These are phyloP conservation scores for Acanthosepion esculentum DNA, from an alignment of 2,888 invertebrate genomes.

Conservation along the genomic window DNA sequence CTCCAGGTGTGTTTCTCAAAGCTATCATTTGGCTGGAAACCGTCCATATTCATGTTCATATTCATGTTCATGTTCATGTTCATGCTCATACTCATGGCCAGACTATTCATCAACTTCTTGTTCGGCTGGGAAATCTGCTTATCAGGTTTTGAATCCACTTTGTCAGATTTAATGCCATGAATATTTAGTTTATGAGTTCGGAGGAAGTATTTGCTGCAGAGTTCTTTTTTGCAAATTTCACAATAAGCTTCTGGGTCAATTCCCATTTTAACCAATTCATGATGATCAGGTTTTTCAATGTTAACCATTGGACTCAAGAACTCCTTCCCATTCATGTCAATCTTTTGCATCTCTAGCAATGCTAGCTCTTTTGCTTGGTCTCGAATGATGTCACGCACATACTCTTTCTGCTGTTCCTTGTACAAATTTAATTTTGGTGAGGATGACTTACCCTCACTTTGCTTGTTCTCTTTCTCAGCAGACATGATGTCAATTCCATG, in stretches of 20 bases:
- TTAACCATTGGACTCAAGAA: conserved; percentile 51
- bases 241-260: conserved; percentile 75
- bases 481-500: conserved; percentile 77
- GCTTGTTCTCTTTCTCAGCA: conserved; percentile 51
- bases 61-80: conserved; percentile 35
- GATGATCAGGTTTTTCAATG: conserved; percentile 63
- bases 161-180: conserved; percentile 86
- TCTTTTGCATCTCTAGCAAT: conserved; percentile 44
- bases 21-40: conserved; percentile 52
- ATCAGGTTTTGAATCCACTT: conserved; percentile 51
- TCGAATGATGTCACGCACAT: conserved; percentile 48
- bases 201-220: conserved; percentile 97
- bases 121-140: conserved; percentile 39
- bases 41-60: conserved; percentile 47
- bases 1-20: conserved; percentile 64
- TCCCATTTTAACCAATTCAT: conserved; percentile 73
- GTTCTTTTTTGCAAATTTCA: conserved; percentile 92
- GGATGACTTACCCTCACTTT: conserved; percentile 17
- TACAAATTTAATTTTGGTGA: conserved; percentile 15
- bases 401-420: conserved; percentile 52
- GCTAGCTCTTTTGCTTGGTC: conserved; percentile 49
- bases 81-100: conserved; percentile 39
- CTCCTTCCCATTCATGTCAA: conserved; percentile 42
- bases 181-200: conserved; percentile 98
- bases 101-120: conserved; percentile 35